Base-by-base conservation (phyloP, 2,113 vertebrate genomes). In the Ursus arctos region DNA sequence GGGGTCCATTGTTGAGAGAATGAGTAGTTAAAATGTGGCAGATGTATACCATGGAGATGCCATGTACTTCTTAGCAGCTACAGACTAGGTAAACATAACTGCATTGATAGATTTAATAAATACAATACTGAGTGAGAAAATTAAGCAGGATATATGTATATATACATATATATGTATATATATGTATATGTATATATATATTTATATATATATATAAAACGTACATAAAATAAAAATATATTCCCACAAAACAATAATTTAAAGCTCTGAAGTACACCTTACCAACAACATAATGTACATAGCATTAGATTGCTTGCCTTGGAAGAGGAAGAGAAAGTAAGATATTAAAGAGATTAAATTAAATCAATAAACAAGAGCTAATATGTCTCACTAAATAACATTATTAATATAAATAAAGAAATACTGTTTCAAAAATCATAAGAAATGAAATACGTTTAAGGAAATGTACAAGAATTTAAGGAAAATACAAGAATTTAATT, bases 341-440 rank as follows among this genome's bases (percentile, higher is more conserved):
- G 13, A n/a, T 88, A 91, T 18, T 31, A 47, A 77, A 80, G 22
- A n/a, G 55, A 36, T 88, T 83, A 91, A 72, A 57, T 49, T 61
- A 95, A 91, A 79, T 71, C 33, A 65, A 24, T 40, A 89, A 57
- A 55, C 9, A 88, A 82, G 10, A 79, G 7, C n/a, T 69, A 76
- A 59, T 80, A 21, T 67, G 4, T 95, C 13, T 87, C 83, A 79
- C 14, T n/a, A 92, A 94, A 67, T 92, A 57, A 65, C 2, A 40
- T 65, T 43, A 53, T 76, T 69, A 69, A 53, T 49, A 33, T 82
- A 51, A 59, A 67, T 76, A 67, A 80, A 76, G 13, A 93, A 69
- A 28, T 51, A 51, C 22, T 86, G 21, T 93, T 76, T 82, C 59
- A 53, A 91, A 96, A 97, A 93, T 71, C 85, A 77, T 53, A 91